Conservation (phyloP, 2,888 invertebrate genomes). For the Philaethria dido region DNA sequence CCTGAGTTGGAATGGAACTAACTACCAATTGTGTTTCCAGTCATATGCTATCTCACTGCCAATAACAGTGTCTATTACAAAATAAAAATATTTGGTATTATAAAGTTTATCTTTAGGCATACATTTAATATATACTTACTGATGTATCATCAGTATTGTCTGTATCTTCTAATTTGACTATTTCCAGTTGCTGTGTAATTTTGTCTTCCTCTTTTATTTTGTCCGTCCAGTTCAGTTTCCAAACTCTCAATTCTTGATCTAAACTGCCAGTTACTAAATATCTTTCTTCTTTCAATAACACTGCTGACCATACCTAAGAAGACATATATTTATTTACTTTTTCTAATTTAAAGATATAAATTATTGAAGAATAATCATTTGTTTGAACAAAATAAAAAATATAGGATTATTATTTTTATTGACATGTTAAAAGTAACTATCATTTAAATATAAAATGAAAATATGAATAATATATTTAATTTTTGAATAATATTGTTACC, state of each 20-base stretch:
- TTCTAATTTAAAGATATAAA: background rate
- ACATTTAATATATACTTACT: slow-evolving; percentile 63
- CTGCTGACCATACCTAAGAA: slow-evolving; percentile 92
- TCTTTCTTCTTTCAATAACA: slow-evolving; percentile 89
- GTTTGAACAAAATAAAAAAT: too few species aligned
- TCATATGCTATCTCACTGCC: background rate
- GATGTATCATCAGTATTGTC: slow-evolving; percentile 82
- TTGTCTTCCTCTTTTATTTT: slow-evolving; percentile 78
- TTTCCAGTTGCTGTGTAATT: slow-evolving; percentile 74
- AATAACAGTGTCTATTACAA: too few species aligned
- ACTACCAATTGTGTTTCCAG: too few species aligned
- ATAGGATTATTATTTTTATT: too few species aligned
- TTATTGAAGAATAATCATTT: too few species aligned
- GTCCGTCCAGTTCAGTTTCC: slow-evolving; percentile 87
- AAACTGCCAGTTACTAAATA: slow-evolving; percentile 95
- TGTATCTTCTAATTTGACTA: slow-evolving; percentile 80
- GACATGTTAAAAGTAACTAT: too few species aligned
- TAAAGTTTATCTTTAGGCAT: too few species aligned
- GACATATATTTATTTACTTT: background rate
- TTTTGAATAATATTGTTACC: slow-evolving; percentile 64
- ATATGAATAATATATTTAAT: background rate
- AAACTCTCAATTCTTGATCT: slow-evolving; percentile 93
- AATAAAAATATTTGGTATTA: too few species aligned
- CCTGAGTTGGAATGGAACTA: too few species aligned
- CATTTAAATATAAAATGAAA: background rate